Evolutionary conservation across 2,888 invertebrate genomes (phyloP), one percentile per base, ranked within the genome.

Genomic region (Drosophila sordidapex): DNA sequence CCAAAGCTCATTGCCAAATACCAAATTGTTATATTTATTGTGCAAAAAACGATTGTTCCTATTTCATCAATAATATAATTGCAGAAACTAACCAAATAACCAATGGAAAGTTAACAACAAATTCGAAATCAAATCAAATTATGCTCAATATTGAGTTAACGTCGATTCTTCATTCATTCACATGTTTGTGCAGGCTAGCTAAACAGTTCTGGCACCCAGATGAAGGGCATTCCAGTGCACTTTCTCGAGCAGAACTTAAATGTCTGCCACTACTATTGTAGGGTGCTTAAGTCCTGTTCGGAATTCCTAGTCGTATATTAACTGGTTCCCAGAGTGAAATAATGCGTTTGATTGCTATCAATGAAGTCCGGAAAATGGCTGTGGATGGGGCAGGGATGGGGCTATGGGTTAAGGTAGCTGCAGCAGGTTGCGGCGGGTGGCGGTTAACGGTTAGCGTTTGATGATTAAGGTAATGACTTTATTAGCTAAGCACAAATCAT

Each of bases 401-500:
- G 11, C 15, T 0, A 18, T 13, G 18, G 59, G 43, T 25, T 0
- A 13, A 21, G 36, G 15, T 35, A 43, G 21, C 5, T 43, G 21
- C 21, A 5, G 43, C 43, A 21, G 21, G 21, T 21, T 10, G 10
- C 31, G 7, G 13, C 3, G 13, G 21, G 4, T 6, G 21, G 11
- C 40, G 21, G 43, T 0, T 13, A 11, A 21, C 4, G 21, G 38
- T n/a, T 21, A 53, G 21, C 4, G 49, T 27, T 43, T 51, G 36
- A 21, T 36, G 64, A 54, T 67, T 46, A 43, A 46, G 61, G 69
- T 89, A 89, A 90, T 89, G 87, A 90, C 87, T 89, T 90, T 78
- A 90, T 89, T 90, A 88, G 82, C 77, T 68, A 77, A 76, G 72
- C 77, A 77, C 78, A 78, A 76, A 67, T 80, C 76, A 85, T 80